phyloP scores from a whole-genome alignment of 2,888 invertebrate species.

The Athetis lepigone region DNA sequence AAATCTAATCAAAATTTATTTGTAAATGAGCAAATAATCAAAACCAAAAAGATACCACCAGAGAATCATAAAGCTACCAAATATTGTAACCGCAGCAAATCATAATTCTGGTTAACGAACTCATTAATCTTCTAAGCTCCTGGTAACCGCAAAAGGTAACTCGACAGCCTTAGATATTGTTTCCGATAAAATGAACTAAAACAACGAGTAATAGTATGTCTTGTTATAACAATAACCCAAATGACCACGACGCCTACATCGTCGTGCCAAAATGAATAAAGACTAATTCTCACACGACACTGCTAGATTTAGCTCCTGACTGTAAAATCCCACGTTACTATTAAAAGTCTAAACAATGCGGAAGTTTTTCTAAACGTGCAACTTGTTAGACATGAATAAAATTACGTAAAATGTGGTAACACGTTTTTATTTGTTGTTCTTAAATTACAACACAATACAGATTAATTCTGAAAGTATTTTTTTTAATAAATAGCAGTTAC shows the following conservation, averaged over 20 bases:
- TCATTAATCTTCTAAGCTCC: slow-evolving; percentile 52
- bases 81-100: slow-evolving; percentile 34
- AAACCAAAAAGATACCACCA: neutral
- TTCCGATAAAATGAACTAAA: slow-evolving; percentile 40
- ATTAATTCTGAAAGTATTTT: neutral
- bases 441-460: neutral
- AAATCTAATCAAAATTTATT: neutral
- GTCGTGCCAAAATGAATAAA: slow-evolving; percentile 29
- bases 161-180: slow-evolving; percentile 43
- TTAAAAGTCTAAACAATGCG: slow-evolving; percentile 9
- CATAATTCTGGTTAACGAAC: slow-evolving; percentile 36
- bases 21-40: neutral
- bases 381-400: slow-evolving; percentile 1
- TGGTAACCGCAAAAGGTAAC: slow-evolving; percentile 50
- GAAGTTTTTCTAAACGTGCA: slow-evolving; percentile 16
- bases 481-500: too few species aligned
- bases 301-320: slow-evolving; percentile 20
- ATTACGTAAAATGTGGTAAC: neutral
- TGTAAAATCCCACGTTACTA: slow-evolving; percentile 7
- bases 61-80: slow-evolving; percentile 22
- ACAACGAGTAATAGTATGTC: slow-evolving; percentile 32
- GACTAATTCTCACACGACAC: slow-evolving; percentile 24
- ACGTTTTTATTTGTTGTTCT: neutral
- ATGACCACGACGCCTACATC: slow-evolving; percentile 30
- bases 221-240: slow-evolving; percentile 39